Evolutionary conservation across 2,797 vertebrate species (phyloP).

Genomic region (Sternarchorhynchus goeldii): DNA sequence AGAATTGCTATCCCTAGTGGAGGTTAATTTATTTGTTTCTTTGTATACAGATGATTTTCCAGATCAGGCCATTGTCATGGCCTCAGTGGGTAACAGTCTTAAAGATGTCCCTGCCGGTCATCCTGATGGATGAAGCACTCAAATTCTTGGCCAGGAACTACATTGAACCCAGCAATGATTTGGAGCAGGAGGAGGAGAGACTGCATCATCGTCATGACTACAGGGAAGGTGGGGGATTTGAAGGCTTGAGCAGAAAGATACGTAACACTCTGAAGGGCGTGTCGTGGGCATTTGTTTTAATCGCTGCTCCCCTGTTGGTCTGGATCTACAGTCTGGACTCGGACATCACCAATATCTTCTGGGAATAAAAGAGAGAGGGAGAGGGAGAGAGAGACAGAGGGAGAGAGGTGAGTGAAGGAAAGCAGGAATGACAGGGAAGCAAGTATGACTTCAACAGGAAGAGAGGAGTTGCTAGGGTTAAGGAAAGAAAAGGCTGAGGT

Average conservation of each 20-base stretch:
- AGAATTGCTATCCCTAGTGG: too few relatives aligned
- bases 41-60: conserved; percentile 72
- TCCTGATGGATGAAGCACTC: conserved; percentile 78
- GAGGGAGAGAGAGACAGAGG: neutral
- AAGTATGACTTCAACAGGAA: conserved; percentile 37
- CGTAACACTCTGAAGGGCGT: conserved; percentile 65
- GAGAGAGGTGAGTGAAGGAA: neutral
- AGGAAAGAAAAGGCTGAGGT: neutral
- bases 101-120: conserved; percentile 82
- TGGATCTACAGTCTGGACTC: conserved; percentile 84
- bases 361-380: conserved; percentile 56
- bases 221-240: neutral
- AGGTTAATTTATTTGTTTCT: neutral
- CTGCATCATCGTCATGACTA: conserved; percentile 1
- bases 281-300: conserved; percentile 77
- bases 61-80: conserved; percentile 79
- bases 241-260: conserved; percentile 42
- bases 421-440: neutral
- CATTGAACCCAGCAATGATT: conserved; percentile 70
- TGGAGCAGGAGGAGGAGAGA: conserved; percentile 64
- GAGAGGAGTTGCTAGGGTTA: conserved; percentile 20
- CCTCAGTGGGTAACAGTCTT: conserved; percentile 80
- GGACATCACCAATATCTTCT: conserved; percentile 83
- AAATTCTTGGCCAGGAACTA: conserved; percentile 80
- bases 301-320: conserved; percentile 70